These are phyloP conservation scores for Rhipidura dahli DNA, from an alignment of 2,113 vertebrate genomes.

Conservation along the genomic window DNA sequence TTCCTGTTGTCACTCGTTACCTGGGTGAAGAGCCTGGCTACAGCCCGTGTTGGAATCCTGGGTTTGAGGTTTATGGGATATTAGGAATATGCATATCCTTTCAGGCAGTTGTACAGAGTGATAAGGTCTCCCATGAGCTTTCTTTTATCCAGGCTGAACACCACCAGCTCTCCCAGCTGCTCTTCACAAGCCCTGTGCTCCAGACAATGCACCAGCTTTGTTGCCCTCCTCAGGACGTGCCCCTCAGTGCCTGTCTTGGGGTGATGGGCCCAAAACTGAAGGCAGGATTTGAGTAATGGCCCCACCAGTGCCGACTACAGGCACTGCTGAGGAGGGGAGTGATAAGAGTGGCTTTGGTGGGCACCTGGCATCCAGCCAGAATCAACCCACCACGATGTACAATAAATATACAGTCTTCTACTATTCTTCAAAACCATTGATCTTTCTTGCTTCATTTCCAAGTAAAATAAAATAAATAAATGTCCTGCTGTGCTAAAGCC, in stretches of 20 bases:
- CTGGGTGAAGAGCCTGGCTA: not conserved
- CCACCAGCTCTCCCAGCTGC: not conserved
- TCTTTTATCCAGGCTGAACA: not conserved
- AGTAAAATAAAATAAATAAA: not conserved
- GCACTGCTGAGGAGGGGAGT: not conserved
- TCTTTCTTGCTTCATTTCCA: not conserved
- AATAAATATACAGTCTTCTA: not conserved
- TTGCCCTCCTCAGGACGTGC: not conserved
- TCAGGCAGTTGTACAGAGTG: too few species aligned
- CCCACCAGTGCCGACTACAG: not conserved
- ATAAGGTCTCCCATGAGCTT: not conserved
- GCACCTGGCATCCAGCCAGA: not conserved
- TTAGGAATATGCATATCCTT: too few species aligned
- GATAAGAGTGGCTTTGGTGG: too few species aligned
- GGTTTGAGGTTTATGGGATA: too few species aligned
- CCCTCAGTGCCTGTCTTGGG: too few species aligned
- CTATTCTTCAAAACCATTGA: not conserved
- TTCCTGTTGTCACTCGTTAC: not conserved
- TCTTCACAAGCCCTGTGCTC: not conserved
- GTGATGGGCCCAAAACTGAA: not conserved
- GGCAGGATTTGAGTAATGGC: not conserved
- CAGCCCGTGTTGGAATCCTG: too few species aligned
- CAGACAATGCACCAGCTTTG: too few species aligned
- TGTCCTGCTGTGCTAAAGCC: not conserved
- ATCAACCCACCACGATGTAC: accelerated